These are phyloP conservation scores for Andrena bicolor DNA, from an alignment of 2,888 invertebrate species.

Conservation along the genomic window DNA sequence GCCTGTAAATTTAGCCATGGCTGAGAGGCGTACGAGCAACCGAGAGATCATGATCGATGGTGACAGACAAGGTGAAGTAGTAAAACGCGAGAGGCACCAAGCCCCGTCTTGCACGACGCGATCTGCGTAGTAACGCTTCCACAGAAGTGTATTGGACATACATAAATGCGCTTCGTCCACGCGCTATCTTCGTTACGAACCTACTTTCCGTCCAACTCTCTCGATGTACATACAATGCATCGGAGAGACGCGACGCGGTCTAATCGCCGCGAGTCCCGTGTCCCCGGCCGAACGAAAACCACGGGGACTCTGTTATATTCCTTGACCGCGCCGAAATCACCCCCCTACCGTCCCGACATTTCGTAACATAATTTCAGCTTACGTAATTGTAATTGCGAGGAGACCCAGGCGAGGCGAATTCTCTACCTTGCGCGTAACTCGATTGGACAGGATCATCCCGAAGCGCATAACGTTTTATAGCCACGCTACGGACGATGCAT, in stretches of 20 bases:
- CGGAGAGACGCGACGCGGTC: background rate
- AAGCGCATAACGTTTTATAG: background rate
- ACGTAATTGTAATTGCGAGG: constrained; percentile 39
- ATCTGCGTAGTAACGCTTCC: constrained; percentile 12
- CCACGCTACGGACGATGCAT: background rate
- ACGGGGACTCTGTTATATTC: background rate
- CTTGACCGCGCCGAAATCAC: constrained; percentile 25
- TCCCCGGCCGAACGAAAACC: constrained; percentile 3
- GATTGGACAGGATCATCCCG: constrained; percentile 9
- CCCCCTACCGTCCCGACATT: background rate
- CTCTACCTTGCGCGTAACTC: constrained; percentile 15
- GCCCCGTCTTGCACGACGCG: background rate
- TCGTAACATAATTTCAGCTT: constrained; percentile 31
- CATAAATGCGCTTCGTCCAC: constrained; percentile 30
- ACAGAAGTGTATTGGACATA: constrained; percentile 12
- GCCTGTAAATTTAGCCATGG: background rate
- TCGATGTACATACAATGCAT: constrained; percentile 27
- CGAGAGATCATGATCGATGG: background rate
- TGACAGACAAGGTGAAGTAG: constrained; percentile 18
- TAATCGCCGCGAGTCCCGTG: constrained; percentile 29
- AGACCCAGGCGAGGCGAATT: constrained; percentile 7
- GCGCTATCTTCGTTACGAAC: constrained; percentile 44
- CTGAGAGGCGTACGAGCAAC: background rate
- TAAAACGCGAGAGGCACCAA: constrained; percentile 1
- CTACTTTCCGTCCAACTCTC: constrained; percentile 47